phyloP scores from a whole-genome alignment of 2,113 vertebrate species.

The Protomyctophum bolini region DNA sequence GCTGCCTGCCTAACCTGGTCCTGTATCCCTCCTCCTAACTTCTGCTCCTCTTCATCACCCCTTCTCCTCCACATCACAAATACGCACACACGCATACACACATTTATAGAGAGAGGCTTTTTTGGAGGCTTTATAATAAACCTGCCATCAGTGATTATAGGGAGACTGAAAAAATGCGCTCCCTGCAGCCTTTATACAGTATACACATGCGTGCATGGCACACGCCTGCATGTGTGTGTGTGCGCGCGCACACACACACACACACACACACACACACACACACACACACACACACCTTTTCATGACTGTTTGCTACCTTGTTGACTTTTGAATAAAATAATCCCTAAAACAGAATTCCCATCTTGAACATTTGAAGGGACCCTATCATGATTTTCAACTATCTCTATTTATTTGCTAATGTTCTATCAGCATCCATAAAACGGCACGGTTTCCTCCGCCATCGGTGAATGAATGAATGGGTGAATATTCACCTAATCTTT shows the following conservation, averaged over 20 bases:
- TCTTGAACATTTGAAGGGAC: not conserved
- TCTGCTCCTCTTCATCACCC: conserved; percentile 41
- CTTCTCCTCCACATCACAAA: conserved; percentile 1
- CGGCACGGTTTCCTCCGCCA: too few relatives aligned
- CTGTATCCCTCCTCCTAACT: conserved; percentile 55
- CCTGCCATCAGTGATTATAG: conserved; percentile 72
- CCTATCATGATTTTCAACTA: too few relatives aligned
- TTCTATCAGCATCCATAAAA: too few relatives aligned
- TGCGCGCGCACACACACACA: conserved; percentile 13
- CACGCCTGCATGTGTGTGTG: not conserved
- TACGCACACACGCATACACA: conserved; percentile 13
- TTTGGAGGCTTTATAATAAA: conserved; percentile 73
- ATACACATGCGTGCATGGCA: too few relatives aligned
- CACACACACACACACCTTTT: conserved; percentile 19
- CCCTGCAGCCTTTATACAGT: conserved; percentile 3
- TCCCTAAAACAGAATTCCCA: not conserved
- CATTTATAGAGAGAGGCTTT: conserved; percentile 70
- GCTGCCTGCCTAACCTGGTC: conserved; percentile 63
- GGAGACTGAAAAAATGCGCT: conserved; percentile 52
- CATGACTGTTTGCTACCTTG: conserved; percentile 26
- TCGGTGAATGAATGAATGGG: too few relatives aligned
- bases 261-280: not conserved
- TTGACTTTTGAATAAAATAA: not conserved
- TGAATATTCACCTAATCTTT: too few relatives aligned
- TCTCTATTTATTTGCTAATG: too few relatives aligned